These are phyloP conservation scores for Eledone cirrhosa DNA, from an alignment of 2,888 invertebrate species.

Conservation along the genomic window DNA sequence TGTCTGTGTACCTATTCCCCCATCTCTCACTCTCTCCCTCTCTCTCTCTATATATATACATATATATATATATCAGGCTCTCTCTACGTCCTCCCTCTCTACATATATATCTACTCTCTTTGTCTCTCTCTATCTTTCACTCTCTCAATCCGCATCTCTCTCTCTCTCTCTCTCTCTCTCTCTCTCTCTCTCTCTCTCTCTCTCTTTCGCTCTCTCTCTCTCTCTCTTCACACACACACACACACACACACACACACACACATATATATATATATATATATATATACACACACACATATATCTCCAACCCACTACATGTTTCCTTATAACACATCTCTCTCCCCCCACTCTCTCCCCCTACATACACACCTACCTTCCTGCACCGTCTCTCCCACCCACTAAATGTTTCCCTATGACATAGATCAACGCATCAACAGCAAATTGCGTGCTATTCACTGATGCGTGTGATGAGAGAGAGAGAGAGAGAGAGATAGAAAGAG, in stretches of 20 bases:
- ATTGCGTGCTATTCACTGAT: background rate
- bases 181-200: background rate
- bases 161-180: slow-evolving; percentile 23
- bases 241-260: background rate
- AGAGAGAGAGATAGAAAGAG: background rate
- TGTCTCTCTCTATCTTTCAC: background rate
- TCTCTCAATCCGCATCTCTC: background rate
- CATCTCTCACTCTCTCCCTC: background rate
- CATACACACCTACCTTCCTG: background rate
- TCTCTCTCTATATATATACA: background rate
- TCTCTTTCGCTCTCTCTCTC: slow-evolving; percentile 23
- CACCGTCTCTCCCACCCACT: background rate
- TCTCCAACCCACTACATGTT: slow-evolving; percentile 22
- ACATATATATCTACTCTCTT: background rate
- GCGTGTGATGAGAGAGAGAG: background rate
- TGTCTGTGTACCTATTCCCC: background rate
- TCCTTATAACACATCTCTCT: slow-evolving; percentile 2
- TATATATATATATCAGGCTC: background rate
- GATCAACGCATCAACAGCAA: background rate
- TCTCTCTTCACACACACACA: too few relatives aligned
- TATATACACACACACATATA: slow-evolving; percentile 22
- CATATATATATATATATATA: background rate
- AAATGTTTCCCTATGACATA: background rate
- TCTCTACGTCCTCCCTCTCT: background rate
- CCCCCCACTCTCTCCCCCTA: background rate